Base-by-base conservation (phyloP, 2,797 vertebrate species). In the Linurgus olivaceus region DNA sequence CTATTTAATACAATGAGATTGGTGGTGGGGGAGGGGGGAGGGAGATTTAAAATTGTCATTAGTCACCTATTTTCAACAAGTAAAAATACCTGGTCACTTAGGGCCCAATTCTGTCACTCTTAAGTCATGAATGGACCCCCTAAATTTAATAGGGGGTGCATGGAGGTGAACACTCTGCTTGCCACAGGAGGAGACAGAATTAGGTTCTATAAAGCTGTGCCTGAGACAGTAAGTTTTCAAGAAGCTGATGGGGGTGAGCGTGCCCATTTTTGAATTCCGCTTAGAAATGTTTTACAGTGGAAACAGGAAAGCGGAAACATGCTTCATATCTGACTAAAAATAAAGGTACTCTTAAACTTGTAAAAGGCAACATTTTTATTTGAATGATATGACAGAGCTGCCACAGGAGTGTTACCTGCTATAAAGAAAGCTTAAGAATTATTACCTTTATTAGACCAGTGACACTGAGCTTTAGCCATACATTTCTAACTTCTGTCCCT, bases 361-460 rank as follows among this genome's bases (percentile, higher is more conserved):
- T 98, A 98, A 98, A 98, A 98, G 97, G 97, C 98, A 98, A 98
- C 97, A 98, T 98, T 96, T 97, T 97, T 97, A 95, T 98, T 98
- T 98, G 98, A 98, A 98, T 98, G 98, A 98, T 98, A 98, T 98
- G 98, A 98, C 98, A 98, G 97, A 98, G 96, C 97, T 98, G 97
- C 96, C 98, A 98, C 97, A 91, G 96, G 97, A 98, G 98, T 98
- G 98, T 98, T 98, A 98, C 98, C 97, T 98, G 98, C 98, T 98
- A 98, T 98, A 98, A 98, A 98, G 98, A 98, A 99, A 98, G 97
- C 98, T 78, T 58, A 97, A 99, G 99, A 99, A 98, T 99, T 99
- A 99, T 99, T 98, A 98, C 98, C 98, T 99, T 99, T 99, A 98
- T 99, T 99, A 99, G 98, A 98, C 98, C 98, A 97, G 97, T 98